Evolutionary conservation across 1,140 invertebrate genomes (phyloP).

Genomic region (Drosophila ambigua): DNA sequence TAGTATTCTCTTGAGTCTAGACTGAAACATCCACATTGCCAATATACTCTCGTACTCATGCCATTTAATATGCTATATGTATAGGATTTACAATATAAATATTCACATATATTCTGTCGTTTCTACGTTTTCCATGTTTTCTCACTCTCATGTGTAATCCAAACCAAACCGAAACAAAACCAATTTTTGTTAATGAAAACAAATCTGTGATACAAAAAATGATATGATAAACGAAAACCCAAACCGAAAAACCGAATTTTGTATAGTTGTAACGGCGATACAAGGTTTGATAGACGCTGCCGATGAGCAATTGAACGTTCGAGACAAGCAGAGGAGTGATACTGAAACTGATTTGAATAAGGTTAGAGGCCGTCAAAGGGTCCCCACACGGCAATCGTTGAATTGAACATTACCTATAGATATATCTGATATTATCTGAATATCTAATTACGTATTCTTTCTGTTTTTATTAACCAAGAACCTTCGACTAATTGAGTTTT

Average conservation of each 20-base stretch:
- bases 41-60: constrained; percentile 41
- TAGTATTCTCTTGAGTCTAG: constrained; percentile 16
- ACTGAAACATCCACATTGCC: constrained; percentile 38
- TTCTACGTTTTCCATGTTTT: constrained; percentile 49
- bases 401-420: constrained; percentile 20
- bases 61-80: constrained; percentile 28
- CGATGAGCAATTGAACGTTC: constrained; percentile 83
- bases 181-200: background rate
- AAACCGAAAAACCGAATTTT: constrained; percentile 17
- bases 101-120: constrained; percentile 42
- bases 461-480: constrained; percentile 63
- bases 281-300: constrained; percentile 84
- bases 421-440: constrained; percentile 20
- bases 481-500: constrained; percentile 46
- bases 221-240: no score
- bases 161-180: constrained; percentile 1
- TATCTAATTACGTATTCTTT: constrained; percentile 44
- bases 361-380: constrained; percentile 74
- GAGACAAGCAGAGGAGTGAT: constrained; percentile 73
- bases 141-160: constrained; percentile 36
- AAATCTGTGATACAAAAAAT: background rate
- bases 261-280: constrained; percentile 83
- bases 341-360: constrained; percentile 78
- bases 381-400: constrained; percentile 69
- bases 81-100: constrained; percentile 18